phyloP scores from a whole-genome alignment of 1,140 invertebrate genomes.

The Archivesica marissinica region DNA sequence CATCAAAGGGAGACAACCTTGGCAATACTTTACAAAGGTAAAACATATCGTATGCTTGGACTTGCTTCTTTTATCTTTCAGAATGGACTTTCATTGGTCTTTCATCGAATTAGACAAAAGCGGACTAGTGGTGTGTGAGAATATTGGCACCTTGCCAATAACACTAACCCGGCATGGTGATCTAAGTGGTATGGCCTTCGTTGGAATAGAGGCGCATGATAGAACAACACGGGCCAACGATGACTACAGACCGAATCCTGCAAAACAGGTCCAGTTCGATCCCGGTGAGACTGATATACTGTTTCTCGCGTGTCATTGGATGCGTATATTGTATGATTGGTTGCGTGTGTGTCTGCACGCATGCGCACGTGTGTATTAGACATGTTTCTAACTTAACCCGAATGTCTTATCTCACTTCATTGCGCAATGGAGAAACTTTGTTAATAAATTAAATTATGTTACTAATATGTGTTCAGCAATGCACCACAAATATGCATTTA shows the following conservation, averaged over 20 bases:
- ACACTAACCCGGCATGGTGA: slow-evolving; percentile 75
- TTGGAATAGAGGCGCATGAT: slow-evolving; percentile 77
- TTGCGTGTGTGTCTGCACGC: too few species aligned
- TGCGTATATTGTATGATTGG: too few species aligned
- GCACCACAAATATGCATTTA: too few species aligned
- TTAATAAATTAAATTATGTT: too few species aligned
- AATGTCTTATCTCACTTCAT: too few species aligned
- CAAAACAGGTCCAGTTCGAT: slow-evolving; percentile 80
- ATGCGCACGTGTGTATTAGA: too few species aligned
- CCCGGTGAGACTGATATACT: slow-evolving; percentile 74
- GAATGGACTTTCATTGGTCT: slow-evolving; percentile 78
- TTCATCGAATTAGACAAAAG: slow-evolving; percentile 75
- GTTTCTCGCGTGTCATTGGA: too few species aligned
- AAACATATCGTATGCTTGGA: too few species aligned
- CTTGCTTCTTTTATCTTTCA: neutral
- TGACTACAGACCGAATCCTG: slow-evolving; percentile 77
- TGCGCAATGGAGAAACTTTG: too few species aligned
- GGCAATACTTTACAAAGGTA: neutral
- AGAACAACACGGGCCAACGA: slow-evolving; percentile 77
- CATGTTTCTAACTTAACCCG: too few species aligned
- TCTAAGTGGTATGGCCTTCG: slow-evolving; percentile 73
- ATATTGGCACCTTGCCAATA: slow-evolving; percentile 78
- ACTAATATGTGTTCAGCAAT: too few species aligned
- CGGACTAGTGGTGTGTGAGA: slow-evolving; percentile 81
- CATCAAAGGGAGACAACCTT: neutral